A percentile compares a stretch with the other conserved stretches of the same genome.
These are phyloP conservation scores for Hyles lineata DNA, from an alignment of 2,888 invertebrate genomes.

Conservation along the genomic window DNA sequence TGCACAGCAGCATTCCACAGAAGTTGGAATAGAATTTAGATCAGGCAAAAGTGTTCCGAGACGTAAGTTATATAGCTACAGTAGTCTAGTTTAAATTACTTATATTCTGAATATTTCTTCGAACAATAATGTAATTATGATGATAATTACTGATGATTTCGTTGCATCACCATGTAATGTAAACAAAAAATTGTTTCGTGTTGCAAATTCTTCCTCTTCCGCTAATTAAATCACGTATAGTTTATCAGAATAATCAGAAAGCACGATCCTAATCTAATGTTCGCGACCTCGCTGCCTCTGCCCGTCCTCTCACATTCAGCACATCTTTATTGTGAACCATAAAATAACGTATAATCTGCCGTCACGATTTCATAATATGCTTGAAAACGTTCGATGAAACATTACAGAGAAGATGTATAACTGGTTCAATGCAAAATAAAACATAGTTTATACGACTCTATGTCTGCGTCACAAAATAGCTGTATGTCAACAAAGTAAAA, in stretches of 20 bases:
- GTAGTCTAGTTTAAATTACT: too few species aligned
- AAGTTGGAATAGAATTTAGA: too few species aligned
- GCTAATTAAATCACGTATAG: constrained; percentile 2
- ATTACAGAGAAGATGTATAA: neutral
- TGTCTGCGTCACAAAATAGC: neutral
- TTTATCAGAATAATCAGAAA: neutral
- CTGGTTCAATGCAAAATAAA: neutral
- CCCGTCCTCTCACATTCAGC: neutral
- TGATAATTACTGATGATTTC: neutral
- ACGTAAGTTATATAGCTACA: too few species aligned
- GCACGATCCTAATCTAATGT: constrained; percentile 6
- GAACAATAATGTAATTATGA: neutral
- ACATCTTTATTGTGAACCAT: neutral
- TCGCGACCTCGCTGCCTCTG: neutral
- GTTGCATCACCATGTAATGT: neutral
- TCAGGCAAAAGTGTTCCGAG: too few species aligned
- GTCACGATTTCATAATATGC: constrained; percentile 26
- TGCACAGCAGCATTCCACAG: neutral
- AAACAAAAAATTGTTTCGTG: constrained; percentile 11
- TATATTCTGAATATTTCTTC: neutral
- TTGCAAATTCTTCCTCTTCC: constrained; percentile 2
- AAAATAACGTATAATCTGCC: constrained; percentile 3
- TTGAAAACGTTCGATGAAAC: constrained; percentile 18
- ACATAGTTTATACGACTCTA: neutral
- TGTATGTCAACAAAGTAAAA: constrained; percentile 26